These are phyloP conservation scores for Poecilia latipinna DNA, from an alignment of 2,113 vertebrate species.

Conservation along the genomic window DNA sequence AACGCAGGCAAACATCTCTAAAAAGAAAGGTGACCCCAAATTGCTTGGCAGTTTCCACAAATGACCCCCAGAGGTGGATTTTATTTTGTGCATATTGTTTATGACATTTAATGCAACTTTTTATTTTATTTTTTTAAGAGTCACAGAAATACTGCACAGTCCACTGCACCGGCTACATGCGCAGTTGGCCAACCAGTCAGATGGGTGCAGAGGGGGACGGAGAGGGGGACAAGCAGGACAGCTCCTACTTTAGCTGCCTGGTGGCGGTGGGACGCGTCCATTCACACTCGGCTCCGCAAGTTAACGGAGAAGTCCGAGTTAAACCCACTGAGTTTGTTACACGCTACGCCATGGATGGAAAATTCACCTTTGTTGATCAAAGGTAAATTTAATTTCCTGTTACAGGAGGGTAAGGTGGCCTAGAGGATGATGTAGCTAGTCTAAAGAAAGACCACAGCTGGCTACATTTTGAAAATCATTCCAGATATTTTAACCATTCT, in stretches of 20 bases:
- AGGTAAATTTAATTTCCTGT: slow-evolving; percentile 74
- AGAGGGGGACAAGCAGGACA: slow-evolving; percentile 83
- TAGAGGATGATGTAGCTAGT: background rate
- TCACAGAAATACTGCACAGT: slow-evolving; percentile 89
- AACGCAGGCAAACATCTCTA: slow-evolving; percentile 79
- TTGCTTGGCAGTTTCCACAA: background rate
- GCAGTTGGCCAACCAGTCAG: slow-evolving; percentile 87
- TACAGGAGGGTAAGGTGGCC: background rate
- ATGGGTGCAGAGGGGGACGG: slow-evolving; percentile 84
- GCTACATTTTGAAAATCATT: background rate
- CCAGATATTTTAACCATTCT: too few species aligned
- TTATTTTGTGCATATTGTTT: background rate
- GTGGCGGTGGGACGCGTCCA: slow-evolving; percentile 89
- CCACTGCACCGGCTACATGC: slow-evolving; percentile 91
- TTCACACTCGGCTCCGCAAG: slow-evolving; percentile 80
- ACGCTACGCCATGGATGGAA: slow-evolving; percentile 90
- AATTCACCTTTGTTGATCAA: slow-evolving; percentile 94
- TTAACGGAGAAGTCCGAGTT: slow-evolving; percentile 84
- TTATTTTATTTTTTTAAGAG: slow-evolving; percentile 69
- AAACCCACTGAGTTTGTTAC: slow-evolving; percentile 90
- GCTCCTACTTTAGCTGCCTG: slow-evolving; percentile 87
- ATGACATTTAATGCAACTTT: background rate
- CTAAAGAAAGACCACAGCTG: background rate
- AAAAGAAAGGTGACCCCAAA: slow-evolving; percentile 85
- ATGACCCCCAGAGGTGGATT: background rate